Conservation (phyloP, 2,888 invertebrate species). For the Heteromyza rotundicornis region DNA sequence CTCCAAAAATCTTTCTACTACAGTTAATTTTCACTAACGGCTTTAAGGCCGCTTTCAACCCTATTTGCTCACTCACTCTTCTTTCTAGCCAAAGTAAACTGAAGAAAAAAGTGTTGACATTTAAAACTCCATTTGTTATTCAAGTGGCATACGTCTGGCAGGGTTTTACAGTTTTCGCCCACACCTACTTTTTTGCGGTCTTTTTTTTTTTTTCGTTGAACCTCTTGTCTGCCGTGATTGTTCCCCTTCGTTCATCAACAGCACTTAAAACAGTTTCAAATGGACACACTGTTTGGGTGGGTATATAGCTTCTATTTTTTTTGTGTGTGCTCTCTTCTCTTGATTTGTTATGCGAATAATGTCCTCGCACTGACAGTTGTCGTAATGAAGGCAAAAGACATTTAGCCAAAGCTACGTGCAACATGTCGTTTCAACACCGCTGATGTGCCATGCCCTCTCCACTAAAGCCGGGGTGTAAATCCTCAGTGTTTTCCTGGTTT, state of each 20-base stretch:
- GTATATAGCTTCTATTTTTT: background rate
- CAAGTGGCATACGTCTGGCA: constrained; percentile 50
- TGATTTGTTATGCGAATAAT: constrained; percentile 57
- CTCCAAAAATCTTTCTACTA: no score
- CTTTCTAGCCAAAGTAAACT: background rate
- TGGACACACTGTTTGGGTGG: constrained; percentile 1
- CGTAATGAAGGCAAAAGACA: constrained; percentile 44
- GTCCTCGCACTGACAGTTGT: constrained; percentile 41
- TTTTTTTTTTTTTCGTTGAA: background rate
- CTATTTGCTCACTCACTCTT: no score
- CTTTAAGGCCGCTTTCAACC: no score
- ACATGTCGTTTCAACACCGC: constrained; percentile 8
- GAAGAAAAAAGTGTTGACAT: constrained; percentile 33
- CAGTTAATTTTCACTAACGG: no score
- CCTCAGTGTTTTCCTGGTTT: no score
- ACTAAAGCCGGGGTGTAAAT: background rate
- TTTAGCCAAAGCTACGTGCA: constrained; percentile 21
- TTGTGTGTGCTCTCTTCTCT: constrained; percentile 19
- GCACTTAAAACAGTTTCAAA: constrained; percentile 2
- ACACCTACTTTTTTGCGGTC: background rate
- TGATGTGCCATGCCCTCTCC: background rate
- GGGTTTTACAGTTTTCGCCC: background rate
- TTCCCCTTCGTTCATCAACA: background rate
- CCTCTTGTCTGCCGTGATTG: background rate
- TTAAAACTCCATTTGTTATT: constrained; percentile 54